Conservation (phyloP, 2,113 vertebrate genomes). For the Lynx canadensis region DNA sequence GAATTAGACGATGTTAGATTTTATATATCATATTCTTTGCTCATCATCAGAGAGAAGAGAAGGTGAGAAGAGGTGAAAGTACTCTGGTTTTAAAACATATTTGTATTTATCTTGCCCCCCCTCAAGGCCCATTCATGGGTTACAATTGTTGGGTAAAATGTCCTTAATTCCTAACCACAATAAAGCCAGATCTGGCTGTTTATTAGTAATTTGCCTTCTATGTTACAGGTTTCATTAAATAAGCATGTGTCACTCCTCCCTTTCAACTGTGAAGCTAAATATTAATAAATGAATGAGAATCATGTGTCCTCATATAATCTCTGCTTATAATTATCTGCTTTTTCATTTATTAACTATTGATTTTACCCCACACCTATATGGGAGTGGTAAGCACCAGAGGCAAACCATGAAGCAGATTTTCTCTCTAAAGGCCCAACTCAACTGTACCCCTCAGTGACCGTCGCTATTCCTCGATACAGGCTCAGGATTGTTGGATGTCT, state of each 20-base stretch:
- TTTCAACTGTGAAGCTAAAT: not conserved
- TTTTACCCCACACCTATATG: not conserved
- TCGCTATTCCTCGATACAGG: not conserved
- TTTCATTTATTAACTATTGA: slow-evolving; percentile 1
- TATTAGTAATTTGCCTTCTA: not conserved
- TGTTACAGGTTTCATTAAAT: not conserved
- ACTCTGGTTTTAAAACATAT: not conserved
- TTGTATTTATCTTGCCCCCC: not conserved
- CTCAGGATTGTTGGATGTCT: not conserved
- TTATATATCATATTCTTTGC: not conserved
- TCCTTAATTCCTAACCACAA: not conserved
- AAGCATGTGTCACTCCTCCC: not conserved
- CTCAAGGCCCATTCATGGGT: not conserved
- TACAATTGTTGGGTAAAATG: not conserved
- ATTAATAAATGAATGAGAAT: not conserved
- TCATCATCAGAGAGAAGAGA: not conserved
- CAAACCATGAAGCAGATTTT: not conserved
- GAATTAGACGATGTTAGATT: not conserved
- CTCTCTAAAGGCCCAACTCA: not conserved
- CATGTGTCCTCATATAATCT: not conserved
- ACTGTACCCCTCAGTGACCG: not conserved
- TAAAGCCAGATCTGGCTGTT: not conserved
- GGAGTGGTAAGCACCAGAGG: not conserved
- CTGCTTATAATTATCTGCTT: not conserved
- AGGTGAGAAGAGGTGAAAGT: not conserved